Percentiles rank a stretch among this genome's conserved stretches.
Conservation (phyloP, 2,888 invertebrate genomes). For the Alviniconcha strummeri region DNA sequence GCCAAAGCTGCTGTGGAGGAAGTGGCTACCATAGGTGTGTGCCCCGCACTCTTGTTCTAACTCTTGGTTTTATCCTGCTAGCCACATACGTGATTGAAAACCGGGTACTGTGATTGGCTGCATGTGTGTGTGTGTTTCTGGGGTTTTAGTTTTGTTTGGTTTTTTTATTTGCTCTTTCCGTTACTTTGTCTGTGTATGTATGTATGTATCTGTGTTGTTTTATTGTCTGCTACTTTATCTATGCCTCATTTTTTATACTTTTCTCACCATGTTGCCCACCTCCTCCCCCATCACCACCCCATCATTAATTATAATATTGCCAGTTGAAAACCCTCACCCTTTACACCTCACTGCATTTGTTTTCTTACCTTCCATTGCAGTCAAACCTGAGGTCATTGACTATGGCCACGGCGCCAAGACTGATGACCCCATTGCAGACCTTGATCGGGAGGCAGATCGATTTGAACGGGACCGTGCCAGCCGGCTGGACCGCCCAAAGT, state of each 20-base stretch:
- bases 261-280: no score
- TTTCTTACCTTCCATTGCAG: not conserved
- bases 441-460: slow-evolving; percentile 3
- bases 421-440: slow-evolving; percentile 16
- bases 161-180: not conserved
- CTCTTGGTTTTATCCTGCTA: not conserved
- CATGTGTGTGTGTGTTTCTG: no score
- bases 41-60: no score
- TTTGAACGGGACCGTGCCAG: not conserved
- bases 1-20: not conserved
- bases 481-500: not conserved
- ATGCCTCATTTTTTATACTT: no score
- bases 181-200: not conserved
- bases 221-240: no score
- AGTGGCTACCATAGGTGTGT: not conserved
- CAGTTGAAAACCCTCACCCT: no score
- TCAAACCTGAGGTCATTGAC: slow-evolving; percentile 55
- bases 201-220: no score
- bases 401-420: slow-evolving; percentile 51
- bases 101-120: no score
- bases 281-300: no score
- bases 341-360: no score
- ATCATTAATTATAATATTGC: no score
- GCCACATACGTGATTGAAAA: no score
- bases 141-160: not conserved